Base-by-base conservation (phyloP, 2,888 invertebrate genomes). In the Cosmorhoe ocellata region DNA sequence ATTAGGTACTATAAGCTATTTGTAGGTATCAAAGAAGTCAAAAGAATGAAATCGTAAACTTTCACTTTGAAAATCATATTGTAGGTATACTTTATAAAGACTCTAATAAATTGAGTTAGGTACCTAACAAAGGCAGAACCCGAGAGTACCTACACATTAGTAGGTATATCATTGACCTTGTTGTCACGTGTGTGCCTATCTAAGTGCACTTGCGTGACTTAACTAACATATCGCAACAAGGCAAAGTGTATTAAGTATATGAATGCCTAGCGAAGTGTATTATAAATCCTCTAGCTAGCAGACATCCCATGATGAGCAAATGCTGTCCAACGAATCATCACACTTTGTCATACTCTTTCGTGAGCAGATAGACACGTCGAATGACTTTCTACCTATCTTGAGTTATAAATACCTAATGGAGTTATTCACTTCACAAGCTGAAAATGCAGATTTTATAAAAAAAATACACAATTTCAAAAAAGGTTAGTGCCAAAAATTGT, bases 391-490 rank as follows among this genome's bases (percentile, higher is more conserved):
- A 31, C 7, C n/a, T n/a, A n/a, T n/a, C n/a, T n/a, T n/a, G n/a
- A n/a, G n/a, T n/a, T n/a, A n/a, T n/a, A n/a, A n/a, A n/a, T n/a
- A n/a, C n/a, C n/a, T n/a, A n/a, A n/a, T n/a, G n/a, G n/a, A n/a
- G n/a, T n/a, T n/a, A n/a, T n/a, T n/a, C n/a, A n/a, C 47, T 33
- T 14, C 39, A 26, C 6, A 48, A 42, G 48, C 42, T 48, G 41
- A 2, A 49, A 45, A 45, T 42, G 49, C 41, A 47, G 31, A 49
- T n/a, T n/a, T n/a, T n/a, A n/a, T n/a, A n/a, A n/a, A n/a, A n/a
- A n/a, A n/a, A n/a, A n/a, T n/a, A 24, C 30, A 44, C 32, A 39
- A 33, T 40, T 45, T 41, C 44, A 6, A 26, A 28, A 49, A 49
- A 42, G 31, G 14, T 11, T 42, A 26, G 46, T 46, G 39, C 18